A percentile compares a stretch with the other conserved stretches of the same genome.
These are phyloP conservation scores for Melikaiella ostensackeni DNA, from an alignment of 2,888 invertebrate genomes.

Conservation along the genomic window DNA sequence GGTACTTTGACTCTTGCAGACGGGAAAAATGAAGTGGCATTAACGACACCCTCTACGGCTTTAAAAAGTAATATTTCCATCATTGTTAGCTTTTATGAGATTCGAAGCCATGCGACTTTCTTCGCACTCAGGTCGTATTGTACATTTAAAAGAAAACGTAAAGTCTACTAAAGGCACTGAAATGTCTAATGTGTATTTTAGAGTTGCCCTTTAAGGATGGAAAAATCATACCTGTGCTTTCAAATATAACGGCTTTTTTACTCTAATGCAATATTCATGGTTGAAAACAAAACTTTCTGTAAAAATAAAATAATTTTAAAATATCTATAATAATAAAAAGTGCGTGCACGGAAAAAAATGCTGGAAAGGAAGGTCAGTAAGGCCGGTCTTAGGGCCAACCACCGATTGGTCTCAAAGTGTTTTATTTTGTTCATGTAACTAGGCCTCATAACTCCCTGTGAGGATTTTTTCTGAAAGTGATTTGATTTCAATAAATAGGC, in stretches of 20 bases:
- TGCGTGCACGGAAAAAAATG: too few relatives aligned
- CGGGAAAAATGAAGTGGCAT: constrained; percentile 53
- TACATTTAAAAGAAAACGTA: constrained; percentile 54
- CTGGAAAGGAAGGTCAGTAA: too few relatives aligned
- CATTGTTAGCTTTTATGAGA: constrained; percentile 72
- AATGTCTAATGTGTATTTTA: constrained; percentile 44
- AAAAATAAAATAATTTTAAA: not conserved
- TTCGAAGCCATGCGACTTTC: constrained; percentile 48
- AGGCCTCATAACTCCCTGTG: too few relatives aligned
- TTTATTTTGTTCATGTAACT: too few relatives aligned
- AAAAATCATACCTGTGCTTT: not conserved
- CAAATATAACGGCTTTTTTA: not conserved
- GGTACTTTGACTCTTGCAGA: constrained; percentile 21
- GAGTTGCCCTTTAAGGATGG: not conserved
- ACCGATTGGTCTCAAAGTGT: too few relatives aligned
- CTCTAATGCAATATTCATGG: not conserved
- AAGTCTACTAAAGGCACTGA: constrained; percentile 43
- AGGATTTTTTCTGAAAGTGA: too few relatives aligned
- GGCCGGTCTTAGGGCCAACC: too few relatives aligned
- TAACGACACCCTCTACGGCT: constrained; percentile 63
- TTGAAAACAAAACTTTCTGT: not conserved
- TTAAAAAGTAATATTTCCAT: constrained; percentile 75
- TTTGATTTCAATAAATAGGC: too few relatives aligned
- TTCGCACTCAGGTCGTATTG: constrained; percentile 50
- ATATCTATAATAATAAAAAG: too few relatives aligned